A percentile compares a stretch with the other conserved stretches of the same genome.
Evolutionary conservation across 2,113 vertebrate species (phyloP).

Genomic region (Hiodon tergisus): DNA sequence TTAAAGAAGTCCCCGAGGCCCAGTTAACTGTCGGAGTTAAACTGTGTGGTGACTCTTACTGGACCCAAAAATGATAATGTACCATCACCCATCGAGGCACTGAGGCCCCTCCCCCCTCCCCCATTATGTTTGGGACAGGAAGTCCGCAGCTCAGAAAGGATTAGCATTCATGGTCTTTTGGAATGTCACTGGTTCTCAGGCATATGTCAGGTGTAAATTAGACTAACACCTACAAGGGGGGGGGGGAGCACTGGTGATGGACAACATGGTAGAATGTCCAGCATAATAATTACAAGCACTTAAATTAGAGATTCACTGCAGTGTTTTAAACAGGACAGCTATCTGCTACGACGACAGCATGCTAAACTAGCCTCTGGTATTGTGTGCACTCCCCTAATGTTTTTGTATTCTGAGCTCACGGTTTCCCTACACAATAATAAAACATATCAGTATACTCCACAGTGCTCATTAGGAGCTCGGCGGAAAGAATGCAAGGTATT

Average conservation of each 20-base stretch:
- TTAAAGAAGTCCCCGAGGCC: neutral
- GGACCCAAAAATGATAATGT: neutral
- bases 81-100: neutral
- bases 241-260: too few species aligned
- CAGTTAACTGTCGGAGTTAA: neutral
- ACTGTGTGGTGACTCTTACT: neutral
- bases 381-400: neutral
- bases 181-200: slow-evolving; percentile 38
- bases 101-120: neutral
- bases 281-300: slow-evolving; percentile 41
- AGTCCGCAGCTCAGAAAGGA: slow-evolving; percentile 44
- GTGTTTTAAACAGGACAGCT: slow-evolving; percentile 24
- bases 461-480: slow-evolving; percentile 5
- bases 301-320: slow-evolving; percentile 23
- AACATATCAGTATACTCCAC: neutral
- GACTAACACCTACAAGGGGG: neutral
- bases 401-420: neutral
- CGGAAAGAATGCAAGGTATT: slow-evolving; percentile 3
- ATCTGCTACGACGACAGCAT: neutral
- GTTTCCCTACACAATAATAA: slow-evolving; percentile 4
- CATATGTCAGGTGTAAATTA: slow-evolving; percentile 50
- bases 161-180: slow-evolving; percentile 40
- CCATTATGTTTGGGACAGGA: slow-evolving; percentile 31
- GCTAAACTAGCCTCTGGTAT: neutral
- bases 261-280: slow-evolving; percentile 10